phyloP scores from a whole-genome alignment of 1,140 invertebrate species.

The Epicauta chinensis region DNA sequence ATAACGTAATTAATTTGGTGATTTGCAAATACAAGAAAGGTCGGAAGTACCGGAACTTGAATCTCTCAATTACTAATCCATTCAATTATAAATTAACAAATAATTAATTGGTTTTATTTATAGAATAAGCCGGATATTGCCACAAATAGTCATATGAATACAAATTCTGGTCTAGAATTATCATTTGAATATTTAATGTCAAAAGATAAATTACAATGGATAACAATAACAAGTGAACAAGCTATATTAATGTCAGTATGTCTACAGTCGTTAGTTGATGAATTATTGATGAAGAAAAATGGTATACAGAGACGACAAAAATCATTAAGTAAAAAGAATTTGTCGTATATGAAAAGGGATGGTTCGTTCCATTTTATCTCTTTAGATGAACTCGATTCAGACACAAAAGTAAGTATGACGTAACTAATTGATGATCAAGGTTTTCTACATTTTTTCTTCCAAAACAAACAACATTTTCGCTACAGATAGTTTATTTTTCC shows the following conservation, averaged over 20 bases:
- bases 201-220: slow-evolving; percentile 89
- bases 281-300: slow-evolving; percentile 78
- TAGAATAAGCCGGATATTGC: slow-evolving; percentile 36
- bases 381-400: slow-evolving; percentile 35
- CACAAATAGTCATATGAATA: slow-evolving; percentile 33
- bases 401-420: slow-evolving; percentile 35
- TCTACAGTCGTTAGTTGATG: slow-evolving; percentile 91
- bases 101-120: slow-evolving; percentile 12
- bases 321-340: slow-evolving; percentile 35
- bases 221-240: slow-evolving; percentile 82
- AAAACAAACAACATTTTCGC: too few relatives aligned
- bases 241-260: slow-evolving; percentile 93
- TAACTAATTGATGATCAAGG: too few relatives aligned
- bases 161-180: slow-evolving; percentile 59
- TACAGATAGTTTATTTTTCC: too few relatives aligned
- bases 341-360: slow-evolving; percentile 49
- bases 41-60: too few relatives aligned
- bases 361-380: slow-evolving; percentile 49
- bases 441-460: too few relatives aligned
- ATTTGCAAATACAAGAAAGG: too few relatives aligned
- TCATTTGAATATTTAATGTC: slow-evolving; percentile 94
- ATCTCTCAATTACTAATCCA: too few relatives aligned
- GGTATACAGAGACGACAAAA: slow-evolving; percentile 42
- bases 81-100: not conserved
- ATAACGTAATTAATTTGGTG: too few relatives aligned